Evolutionary conservation across 1,140 invertebrate genomes (phyloP).

Genomic region (Sycophaga agraensis): DNA sequence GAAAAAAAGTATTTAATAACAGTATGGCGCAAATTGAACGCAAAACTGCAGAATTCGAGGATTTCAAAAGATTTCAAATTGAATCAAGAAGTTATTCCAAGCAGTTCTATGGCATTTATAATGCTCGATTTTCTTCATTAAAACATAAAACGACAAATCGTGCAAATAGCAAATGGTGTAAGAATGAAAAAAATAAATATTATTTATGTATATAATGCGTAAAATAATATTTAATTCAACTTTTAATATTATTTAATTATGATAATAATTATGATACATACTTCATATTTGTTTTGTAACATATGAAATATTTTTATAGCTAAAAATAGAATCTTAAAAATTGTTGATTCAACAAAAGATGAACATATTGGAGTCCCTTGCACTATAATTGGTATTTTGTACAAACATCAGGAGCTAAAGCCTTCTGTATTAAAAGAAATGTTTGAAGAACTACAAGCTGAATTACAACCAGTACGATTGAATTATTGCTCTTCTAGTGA

Average conservation of each 20-base stretch:
- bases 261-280: background rate
- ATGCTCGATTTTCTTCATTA: conserved; percentile 73
- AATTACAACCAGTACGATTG: conserved; percentile 70
- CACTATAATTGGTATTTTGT: conserved; percentile 86
- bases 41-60: conserved; percentile 36
- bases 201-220: too few relatives aligned
- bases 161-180: conserved; percentile 67
- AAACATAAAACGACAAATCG: conserved; percentile 61
- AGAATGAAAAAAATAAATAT: conserved; percentile 19
- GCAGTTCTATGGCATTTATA: conserved; percentile 85
- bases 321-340: conserved; percentile 35
- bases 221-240: background rate
- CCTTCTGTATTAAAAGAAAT: conserved; percentile 92
- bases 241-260: background rate
- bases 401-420: conserved; percentile 89
- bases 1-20: background rate
- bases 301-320: conserved; percentile 38
- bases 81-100: conserved; percentile 69
- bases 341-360: conserved; percentile 42
- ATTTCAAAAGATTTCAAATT: conserved; percentile 59
- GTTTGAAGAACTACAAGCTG: conserved; percentile 81
- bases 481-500: conserved; percentile 72
- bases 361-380: conserved; percentile 58
- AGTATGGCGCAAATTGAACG: conserved; percentile 39
- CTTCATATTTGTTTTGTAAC: background rate